Evolutionary conservation across 92 coral and sea anemone genomes (phyloP).

Genomic region (Virgularia gustaviana): DNA sequence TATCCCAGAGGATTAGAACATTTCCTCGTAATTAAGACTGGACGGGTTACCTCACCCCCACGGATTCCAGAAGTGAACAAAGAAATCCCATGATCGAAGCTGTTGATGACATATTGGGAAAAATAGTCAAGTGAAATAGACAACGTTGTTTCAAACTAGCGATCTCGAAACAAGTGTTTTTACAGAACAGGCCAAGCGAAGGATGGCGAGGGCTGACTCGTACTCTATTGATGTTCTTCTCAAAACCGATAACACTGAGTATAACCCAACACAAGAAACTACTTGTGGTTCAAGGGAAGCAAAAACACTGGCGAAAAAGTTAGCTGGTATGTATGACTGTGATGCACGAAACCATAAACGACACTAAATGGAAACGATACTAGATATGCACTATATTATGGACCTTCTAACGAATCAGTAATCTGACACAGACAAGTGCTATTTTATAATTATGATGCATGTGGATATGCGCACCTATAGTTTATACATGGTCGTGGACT

Average conservation of each 20-base stretch:
- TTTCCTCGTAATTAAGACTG: slow-evolving; percentile 28
- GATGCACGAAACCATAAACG: not conserved
- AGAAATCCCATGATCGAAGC: not conserved
- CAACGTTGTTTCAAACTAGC: not conserved
- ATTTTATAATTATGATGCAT: no score
- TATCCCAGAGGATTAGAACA: slow-evolving; percentile 40
- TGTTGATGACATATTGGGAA: no score
- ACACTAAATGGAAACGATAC: not conserved
- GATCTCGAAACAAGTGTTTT: not conserved
- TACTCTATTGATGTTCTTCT: slow-evolving; percentile 31
- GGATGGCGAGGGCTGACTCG: slow-evolving; percentile 25
- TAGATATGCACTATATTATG: not conserved
- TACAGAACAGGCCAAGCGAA: not conserved
- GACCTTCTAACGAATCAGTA: no score
- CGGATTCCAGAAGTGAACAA: not conserved
- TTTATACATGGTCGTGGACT: no score
- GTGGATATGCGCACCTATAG: no score
- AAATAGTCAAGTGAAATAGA: not conserved
- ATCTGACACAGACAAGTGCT: no score
- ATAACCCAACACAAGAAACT: slow-evolving; percentile 2
- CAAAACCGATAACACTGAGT: slow-evolving; percentile 9
- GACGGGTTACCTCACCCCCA: slow-evolving; percentile 8
- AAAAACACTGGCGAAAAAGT: slow-evolving; percentile 22
- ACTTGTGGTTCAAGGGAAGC: slow-evolving; percentile 3
- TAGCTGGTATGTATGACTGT: slow-evolving; percentile 19